Evolutionary conservation across 1,140 invertebrate genomes (phyloP), one percentile per base, ranked within the genome.

Genomic region (Melanaphis sacchari): DNA sequence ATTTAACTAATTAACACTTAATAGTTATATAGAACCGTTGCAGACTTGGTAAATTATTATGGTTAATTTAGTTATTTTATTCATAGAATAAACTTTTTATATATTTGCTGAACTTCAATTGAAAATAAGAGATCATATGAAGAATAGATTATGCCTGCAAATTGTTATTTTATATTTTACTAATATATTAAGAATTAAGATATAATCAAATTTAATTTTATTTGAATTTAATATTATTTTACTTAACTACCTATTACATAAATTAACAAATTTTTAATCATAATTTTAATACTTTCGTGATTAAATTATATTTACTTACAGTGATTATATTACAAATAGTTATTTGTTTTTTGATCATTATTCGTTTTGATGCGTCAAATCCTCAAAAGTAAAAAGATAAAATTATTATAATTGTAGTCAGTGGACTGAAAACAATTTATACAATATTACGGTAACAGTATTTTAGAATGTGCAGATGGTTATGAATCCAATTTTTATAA

Each of bases 401-500:
- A 59, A 90, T 52, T 90, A 91, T 31, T 76, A 66, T 24, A 91
- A 18, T 21, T 4, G 43, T 49, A 46, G 59, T 38, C 66, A 36
- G 26, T 49, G 59, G 43, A 82, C 41, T 4, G n/a, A 36, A 49
- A 81, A 92, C 21, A 82, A 87, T 87, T 46, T 76, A 91, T 76
- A 18, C 40, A 41, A 81, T 91, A 36, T 41, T 91, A 81, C 46
- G 8, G 89, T 40, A 36, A 91, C 41, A 22, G n/a, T 91, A 81
- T 81, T 81, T 43, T n/a, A 24, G 36, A 82, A 49, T 22, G 36
- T 18, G 38, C 91, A 82, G 91, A 92, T 82, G 91, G 91, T 84
- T 92, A 84, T 82, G 76, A 92, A 91, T 92, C 66, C 66, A 92
- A 92, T 92, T 82, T 82, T 92, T 52, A 81, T 84, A 40, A 82